Conservation (phyloP, 2,113 vertebrate species). For the Rousettus leschenaultii region DNA sequence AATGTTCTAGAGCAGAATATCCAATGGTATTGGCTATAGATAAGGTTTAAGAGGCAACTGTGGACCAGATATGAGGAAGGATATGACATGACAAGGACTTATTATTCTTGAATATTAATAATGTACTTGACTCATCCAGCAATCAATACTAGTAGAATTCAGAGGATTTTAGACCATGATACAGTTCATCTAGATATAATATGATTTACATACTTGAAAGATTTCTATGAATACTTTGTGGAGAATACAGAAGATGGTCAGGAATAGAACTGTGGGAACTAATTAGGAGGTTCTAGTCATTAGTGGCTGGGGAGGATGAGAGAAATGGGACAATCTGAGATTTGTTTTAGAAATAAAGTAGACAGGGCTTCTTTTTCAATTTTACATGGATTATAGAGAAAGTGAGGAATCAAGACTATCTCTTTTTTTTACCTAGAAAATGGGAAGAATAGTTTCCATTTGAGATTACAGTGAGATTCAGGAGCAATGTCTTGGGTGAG, state of each 20-base stretch:
- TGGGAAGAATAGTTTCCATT: not conserved
- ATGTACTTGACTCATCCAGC: not conserved
- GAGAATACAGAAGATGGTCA: not conserved
- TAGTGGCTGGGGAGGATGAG: not conserved
- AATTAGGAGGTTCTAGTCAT: not conserved
- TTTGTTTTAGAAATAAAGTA: not conserved
- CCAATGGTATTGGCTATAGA: not conserved
- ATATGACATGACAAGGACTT: not conserved
- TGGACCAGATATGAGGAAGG: not conserved
- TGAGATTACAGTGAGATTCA: not conserved
- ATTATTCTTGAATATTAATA: not conserved
- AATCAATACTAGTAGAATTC: not conserved
- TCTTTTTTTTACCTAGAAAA: not conserved
- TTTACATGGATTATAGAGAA: not conserved
- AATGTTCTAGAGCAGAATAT: not conserved
- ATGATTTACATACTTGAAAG: not conserved
- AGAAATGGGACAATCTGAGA: not conserved
- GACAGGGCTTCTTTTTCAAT: not conserved
- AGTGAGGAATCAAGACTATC: not conserved
- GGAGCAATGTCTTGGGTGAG: not conserved
- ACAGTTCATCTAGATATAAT: not conserved
- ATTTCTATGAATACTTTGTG: not conserved
- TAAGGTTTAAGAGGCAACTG: not conserved
- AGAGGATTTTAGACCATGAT: not conserved
- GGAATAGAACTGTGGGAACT: not conserved